Conservation (phyloP, 2,888 invertebrate genomes). For the Oasisia sp. region DNA sequence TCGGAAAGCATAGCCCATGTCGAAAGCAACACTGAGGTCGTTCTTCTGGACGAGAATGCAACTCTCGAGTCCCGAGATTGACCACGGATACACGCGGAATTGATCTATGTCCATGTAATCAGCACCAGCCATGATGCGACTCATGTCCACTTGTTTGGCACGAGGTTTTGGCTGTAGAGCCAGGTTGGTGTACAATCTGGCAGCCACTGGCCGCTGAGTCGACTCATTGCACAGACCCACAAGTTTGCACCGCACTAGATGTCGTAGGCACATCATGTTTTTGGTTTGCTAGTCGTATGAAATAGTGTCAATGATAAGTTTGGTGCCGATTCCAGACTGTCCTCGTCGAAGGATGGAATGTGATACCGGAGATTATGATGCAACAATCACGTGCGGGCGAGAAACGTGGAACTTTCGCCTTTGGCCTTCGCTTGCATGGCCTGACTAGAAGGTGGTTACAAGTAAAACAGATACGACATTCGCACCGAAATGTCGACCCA, state of each 20-base stretch:
- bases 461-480: not conserved
- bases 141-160: not conserved
- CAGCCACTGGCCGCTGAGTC: not conserved
- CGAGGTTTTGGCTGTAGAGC: not conserved
- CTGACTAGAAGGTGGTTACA: not conserved
- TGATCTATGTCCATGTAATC: conserved; percentile 20
- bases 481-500: not conserved
- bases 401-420: not conserved
- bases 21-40: conserved; percentile 46
- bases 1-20: conserved; percentile 48
- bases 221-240: not conserved
- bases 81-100: conserved; percentile 46
- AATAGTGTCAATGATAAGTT: not conserved
- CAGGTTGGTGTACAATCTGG: not conserved
- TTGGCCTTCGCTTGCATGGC: not conserved
- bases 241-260: not conserved
- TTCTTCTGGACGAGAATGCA: conserved; percentile 49
- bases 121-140: not conserved
- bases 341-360: not conserved
- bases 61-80: conserved; percentile 57
- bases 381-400: not conserved
- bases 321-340: not conserved
- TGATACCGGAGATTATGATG: not conserved
- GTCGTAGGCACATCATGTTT: not conserved
- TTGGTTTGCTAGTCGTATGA: not conserved